These are phyloP conservation scores for Mimachlamys varia DNA, from an alignment of 2,888 invertebrate species.

Conservation along the genomic window DNA sequence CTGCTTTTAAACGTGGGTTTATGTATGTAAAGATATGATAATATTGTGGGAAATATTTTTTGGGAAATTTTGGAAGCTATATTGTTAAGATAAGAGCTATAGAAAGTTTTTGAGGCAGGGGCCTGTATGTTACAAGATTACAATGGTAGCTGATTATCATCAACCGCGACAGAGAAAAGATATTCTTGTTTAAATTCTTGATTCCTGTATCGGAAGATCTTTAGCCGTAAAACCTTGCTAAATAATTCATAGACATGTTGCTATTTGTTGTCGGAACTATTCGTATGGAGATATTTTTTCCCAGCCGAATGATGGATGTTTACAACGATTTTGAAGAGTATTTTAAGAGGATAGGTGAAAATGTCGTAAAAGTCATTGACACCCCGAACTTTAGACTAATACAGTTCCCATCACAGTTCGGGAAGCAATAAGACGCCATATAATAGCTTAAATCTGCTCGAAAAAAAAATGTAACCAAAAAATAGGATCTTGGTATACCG, in stretches of 20 bases:
- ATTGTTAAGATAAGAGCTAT: neutral
- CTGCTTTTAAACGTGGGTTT: neutral
- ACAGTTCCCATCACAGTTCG: neutral
- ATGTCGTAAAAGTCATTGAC: neutral
- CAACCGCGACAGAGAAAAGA: neutral
- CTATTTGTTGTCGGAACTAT: neutral
- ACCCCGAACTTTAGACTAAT: neutral
- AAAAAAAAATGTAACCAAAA: neutral
- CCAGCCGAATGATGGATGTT: neutral
- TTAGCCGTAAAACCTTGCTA: neutral
- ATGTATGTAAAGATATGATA: conserved; percentile 26
- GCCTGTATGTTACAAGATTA: neutral
- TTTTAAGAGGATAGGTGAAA: neutral
- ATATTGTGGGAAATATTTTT: conserved; percentile 1
- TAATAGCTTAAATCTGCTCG: neutral
- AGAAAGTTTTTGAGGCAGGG: neutral
- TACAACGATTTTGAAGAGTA: neutral
- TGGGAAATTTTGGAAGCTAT: neutral
- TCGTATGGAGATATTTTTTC: conserved; percentile 7
- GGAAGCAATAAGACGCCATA: neutral
- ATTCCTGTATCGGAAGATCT: neutral
- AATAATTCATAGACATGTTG: conserved; percentile 12
- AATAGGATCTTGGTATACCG: no score
- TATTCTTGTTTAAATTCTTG: neutral
- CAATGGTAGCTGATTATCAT: neutral